Conservation (phyloP, 2,113 vertebrate species). For the Rhinolophus ferrumequinum region DNA sequence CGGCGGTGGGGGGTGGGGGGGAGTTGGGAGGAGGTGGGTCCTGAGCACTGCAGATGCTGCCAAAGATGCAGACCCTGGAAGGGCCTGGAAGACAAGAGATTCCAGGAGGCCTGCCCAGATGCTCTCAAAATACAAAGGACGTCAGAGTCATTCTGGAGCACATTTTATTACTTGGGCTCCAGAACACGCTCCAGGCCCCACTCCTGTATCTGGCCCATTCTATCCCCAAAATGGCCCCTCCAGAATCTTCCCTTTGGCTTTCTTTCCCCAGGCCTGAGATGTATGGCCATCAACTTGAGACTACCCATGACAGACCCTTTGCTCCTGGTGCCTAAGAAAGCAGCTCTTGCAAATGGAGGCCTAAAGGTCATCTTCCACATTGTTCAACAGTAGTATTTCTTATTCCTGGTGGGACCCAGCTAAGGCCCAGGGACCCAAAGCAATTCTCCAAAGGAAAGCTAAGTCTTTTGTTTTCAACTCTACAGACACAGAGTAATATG, state of each 20-base stretch:
- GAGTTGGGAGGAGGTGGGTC: too few species aligned
- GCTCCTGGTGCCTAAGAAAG: neutral
- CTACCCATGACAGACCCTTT: neutral
- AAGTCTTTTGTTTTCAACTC: neutral
- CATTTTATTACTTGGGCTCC: too few species aligned
- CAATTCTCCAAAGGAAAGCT: neutral
- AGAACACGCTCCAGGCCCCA: neutral
- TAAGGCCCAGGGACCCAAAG: neutral
- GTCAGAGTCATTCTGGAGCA: neutral
- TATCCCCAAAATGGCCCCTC: neutral
- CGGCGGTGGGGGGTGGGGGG: neutral
- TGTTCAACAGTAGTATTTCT: neutral
- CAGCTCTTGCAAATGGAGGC: neutral
- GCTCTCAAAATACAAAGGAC: neutral
- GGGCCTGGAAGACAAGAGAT: accelerated
- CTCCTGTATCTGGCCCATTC: neutral
- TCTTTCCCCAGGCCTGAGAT: neutral
- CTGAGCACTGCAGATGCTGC: accelerated
- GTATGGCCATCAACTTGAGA: neutral
- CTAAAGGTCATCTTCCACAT: accelerated
- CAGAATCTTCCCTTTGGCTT: neutral
- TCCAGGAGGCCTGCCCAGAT: neutral
- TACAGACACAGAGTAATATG: neutral
- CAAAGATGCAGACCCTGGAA: neutral
- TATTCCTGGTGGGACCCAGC: too few species aligned